Evolutionary conservation across 2,888 invertebrate species (phyloP), one percentile per base, ranked within the genome.

Genomic region (Limnephilus rhombicus): DNA sequence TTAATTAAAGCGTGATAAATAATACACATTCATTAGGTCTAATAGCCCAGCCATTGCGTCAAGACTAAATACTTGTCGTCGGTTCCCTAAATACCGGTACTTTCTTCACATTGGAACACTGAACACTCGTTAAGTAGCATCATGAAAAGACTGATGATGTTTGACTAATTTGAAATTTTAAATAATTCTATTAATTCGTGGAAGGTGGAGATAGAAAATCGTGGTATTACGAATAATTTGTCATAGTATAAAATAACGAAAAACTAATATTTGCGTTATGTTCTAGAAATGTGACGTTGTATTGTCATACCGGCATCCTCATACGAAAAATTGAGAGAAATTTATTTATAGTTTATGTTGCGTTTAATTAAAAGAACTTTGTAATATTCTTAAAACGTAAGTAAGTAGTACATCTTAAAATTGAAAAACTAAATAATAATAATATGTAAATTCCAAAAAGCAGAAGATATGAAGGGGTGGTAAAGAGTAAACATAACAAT

Each of bases 1-100:
- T 68, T 68, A 68, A 68, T 68, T 68, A 68, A 68, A 68, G 68
- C 68, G n/a, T 68, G 68, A 68, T 68, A 68, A 68, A 68, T 68
- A 68, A 68, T 68, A 68, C 68, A 68, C 68, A 68, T 68, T 68
- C 68, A 68, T 68, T 68, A 68, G 9, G 68, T 68, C 68, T 68
- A 68, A 68, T 68, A 68, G 68, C 68, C 68, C 9, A n/a, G 68
- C 68, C 68, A 24, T 68, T 68, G 68, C 68, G 68, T 68, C 68
- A 68, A 68, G 68, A 68, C 68, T 68, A 68, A 68, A 68, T 68
- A n/a, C 68, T 68, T 68, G 68, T 68, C 68, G 68, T 68, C 68
- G 24, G 68, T 68, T 68, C 68, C 68, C 68, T 68, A 68, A 68
- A 68, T 68, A 24, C 68, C 68, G 68, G 68, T 68, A 68, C 68